Conservation (phyloP, 2,113 vertebrate genomes). For the Cebidichthys violaceus region DNA sequence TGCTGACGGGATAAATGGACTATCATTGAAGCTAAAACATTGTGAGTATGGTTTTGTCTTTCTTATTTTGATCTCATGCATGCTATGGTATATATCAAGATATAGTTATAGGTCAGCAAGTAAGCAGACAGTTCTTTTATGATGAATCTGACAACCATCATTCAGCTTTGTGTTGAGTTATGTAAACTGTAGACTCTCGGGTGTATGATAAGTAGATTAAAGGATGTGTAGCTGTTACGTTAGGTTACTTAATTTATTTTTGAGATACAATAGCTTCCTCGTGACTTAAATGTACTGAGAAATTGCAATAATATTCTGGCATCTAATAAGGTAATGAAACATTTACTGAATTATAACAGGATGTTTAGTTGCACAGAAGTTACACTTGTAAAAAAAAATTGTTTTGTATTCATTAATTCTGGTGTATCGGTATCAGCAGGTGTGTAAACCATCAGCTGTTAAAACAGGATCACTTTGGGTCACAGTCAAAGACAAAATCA, state of each 20-base stretch:
- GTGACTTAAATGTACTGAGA: background rate
- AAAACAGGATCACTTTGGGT: background rate
- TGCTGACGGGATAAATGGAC: constrained; percentile 49
- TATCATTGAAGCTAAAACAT: constrained; percentile 14
- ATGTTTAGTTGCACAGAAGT: background rate
- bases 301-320: background rate
- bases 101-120: background rate
- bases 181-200: background rate
- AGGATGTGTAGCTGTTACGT: background rate
- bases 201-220: background rate
- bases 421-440: background rate
- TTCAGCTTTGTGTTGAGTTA: constrained; percentile 1
- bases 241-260: background rate
- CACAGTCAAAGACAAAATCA: background rate
- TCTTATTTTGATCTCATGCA: background rate
- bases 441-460: background rate
- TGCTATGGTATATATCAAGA: background rate
- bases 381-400: background rate
- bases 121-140: background rate
- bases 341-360: background rate
- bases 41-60: constrained; percentile 53
- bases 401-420: background rate
- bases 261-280: no score
- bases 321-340: background rate
- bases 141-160: background rate